Base-by-base conservation (phyloP, 2,797 vertebrate genomes). In the Benthosema pterotum region DNA sequence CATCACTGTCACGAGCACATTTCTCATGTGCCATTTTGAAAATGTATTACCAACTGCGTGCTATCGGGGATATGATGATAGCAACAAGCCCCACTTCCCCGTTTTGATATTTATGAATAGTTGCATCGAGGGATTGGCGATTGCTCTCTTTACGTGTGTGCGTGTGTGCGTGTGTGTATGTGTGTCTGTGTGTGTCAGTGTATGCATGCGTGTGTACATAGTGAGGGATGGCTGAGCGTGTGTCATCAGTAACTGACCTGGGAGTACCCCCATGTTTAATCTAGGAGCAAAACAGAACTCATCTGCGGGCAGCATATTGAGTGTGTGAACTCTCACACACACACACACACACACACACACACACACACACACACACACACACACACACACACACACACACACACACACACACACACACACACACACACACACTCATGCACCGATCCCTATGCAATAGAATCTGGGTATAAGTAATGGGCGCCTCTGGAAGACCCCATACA, bases 241-340 rank as follows among this genome's bases (percentile, higher is more conserved):
- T 87, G 80, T 83, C 87, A 91, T 91, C 88, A 88, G 81, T 91
- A 90, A 89, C 83, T 89, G 89, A 88, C 87, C 84, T 80, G 86
- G 80, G 91, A 91, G 85, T 87, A 38, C 82, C 81, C 79, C 85
- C 78, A 80, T 89, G 86, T 91, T 90, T 91, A 89, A 91, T 91
- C 88, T 91, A 80, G 83, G 87, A 82, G 75, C 83, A 83, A 89
- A 90, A 84, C 81, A 78, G 77, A 86, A 88, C 82, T 89, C 84
- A 88, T 89, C 84, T 88, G 77, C 79, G 61, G 76, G 65, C 79
- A 81, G 87, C 89, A 90, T 85, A 88, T 86, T 86, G 84, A 88
- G 74, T 72, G 63, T 82, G 72, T 74, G 80, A 78, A 75, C 53
- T 59, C 69, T 60, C 28, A 56, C 45, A 4, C 42, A 43, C 42